These are phyloP conservation scores for Melanotaenia nigrans DNA, from an alignment of 2,797 vertebrate species.

Conservation along the genomic window DNA sequence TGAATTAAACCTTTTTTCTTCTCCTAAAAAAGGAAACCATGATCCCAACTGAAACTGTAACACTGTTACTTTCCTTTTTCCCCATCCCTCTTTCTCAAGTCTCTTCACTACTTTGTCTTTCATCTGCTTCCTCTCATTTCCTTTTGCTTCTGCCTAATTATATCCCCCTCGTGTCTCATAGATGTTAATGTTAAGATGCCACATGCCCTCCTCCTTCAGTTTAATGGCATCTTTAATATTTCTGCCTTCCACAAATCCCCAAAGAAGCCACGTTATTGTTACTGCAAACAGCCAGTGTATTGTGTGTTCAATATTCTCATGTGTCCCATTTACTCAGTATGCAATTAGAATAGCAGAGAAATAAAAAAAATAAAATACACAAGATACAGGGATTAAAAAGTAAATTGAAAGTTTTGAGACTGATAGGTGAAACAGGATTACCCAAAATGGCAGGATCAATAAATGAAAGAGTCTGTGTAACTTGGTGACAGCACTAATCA, in stretches of 20 bases:
- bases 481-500: not conserved
- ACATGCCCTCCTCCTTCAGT: not conserved
- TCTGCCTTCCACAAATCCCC: constrained; percentile 1
- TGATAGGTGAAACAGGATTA: not conserved
- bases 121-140: not conserved
- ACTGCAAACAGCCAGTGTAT: not conserved
- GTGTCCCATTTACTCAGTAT: constrained; percentile 4
- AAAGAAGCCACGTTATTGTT: constrained; percentile 14
- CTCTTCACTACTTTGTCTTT: constrained; percentile 10
- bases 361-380: too few species aligned
- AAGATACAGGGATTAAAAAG: not conserved
- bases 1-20: not conserved
- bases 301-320: constrained; percentile 13
- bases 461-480: not conserved
- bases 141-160: not conserved
- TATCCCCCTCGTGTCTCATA: not conserved
- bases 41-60: not conserved
- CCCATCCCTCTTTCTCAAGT: not conserved
- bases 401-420: not conserved
- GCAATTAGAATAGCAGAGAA: not conserved
- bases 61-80: not conserved
- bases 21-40: not conserved
- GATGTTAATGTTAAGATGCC: not conserved
- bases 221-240: constrained; percentile 7
- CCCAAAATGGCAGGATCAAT: not conserved